phyloP scores from a whole-genome alignment of 2,113 vertebrate genomes.

The Nerophis lumbriciformis region DNA sequence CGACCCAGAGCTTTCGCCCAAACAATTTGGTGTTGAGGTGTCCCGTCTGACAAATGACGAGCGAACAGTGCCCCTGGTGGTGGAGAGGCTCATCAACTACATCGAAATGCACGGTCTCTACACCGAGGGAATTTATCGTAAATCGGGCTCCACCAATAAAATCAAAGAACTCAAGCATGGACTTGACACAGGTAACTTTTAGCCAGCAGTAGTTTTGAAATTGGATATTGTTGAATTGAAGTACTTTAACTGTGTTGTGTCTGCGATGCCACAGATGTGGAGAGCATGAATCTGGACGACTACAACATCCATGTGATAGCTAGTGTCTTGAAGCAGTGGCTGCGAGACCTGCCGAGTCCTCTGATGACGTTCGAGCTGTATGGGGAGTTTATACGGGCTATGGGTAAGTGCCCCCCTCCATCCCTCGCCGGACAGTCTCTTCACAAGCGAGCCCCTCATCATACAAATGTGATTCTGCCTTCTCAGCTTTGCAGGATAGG shows the following conservation, averaged over 20 bases:
- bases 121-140: constrained; percentile 96
- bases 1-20: constrained; percentile 87
- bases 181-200: constrained; percentile 82
- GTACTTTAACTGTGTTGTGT: constrained; percentile 1
- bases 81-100: constrained; percentile 97
- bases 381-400: constrained; percentile 90
- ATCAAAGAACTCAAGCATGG: constrained; percentile 92
- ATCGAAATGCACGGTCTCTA: constrained; percentile 98
- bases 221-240: not conserved
- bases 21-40: constrained; percentile 93
- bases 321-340: constrained; percentile 98
- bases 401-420: constrained; percentile 75
- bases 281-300: constrained; percentile 89
- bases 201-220: not conserved
- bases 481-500: constrained; percentile 86
- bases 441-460: not conserved
- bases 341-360: constrained; percentile 93
- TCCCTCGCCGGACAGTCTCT: too few species aligned
- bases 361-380: constrained; percentile 98
- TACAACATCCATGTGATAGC: constrained; percentile 98
- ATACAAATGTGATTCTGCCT: constrained; percentile 13
- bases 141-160: constrained; percentile 95
- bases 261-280: constrained; percentile 73
- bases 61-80: constrained; percentile 85
- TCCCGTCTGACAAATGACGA: constrained; percentile 90